These are phyloP conservation scores for Rhabdophis nuchalis DNA, from an alignment of 2,797 vertebrate species.

Conservation along the genomic window DNA sequence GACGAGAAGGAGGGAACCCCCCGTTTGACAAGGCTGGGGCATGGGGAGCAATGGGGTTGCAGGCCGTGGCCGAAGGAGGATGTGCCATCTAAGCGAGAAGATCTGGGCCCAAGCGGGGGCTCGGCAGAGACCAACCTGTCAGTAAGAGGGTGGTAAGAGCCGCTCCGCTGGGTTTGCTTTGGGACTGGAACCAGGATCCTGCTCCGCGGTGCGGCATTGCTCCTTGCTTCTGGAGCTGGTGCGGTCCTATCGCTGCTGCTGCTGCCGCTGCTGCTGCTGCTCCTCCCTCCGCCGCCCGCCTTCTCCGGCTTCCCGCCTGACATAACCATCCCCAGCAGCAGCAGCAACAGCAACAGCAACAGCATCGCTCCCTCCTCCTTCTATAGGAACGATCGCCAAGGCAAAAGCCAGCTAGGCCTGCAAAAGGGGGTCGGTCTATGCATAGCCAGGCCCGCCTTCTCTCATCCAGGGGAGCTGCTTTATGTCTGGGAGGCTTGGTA, in stretches of 20 bases:
- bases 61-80: constrained; percentile 2
- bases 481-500: fast-evolving
- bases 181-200: constrained; percentile 24
- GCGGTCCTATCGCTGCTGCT: neutral
- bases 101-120: neutral
- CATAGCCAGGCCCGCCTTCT: neutral
- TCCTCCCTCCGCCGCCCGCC: neutral
- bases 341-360: neutral
- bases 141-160: constrained; percentile 51
- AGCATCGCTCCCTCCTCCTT: constrained; percentile 33
- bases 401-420: constrained; percentile 1
- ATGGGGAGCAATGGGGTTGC: neutral
- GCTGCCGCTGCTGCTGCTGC: constrained; percentile 22
- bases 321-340: neutral
- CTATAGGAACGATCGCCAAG: constrained; percentile 20
- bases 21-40: too few species aligned
- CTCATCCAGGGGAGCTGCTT: neutral
- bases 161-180: constrained; percentile 12
- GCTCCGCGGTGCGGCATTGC: constrained; percentile 41
- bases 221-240: neutral
- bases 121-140: constrained; percentile 58
- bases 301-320: constrained; percentile 20
- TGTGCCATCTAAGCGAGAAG: neutral
- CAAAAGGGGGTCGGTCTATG: neutral
- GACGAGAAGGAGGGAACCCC: neutral